These are phyloP conservation scores for Betta splendens DNA, from an alignment of 2,797 vertebrate species.

Conservation along the genomic window DNA sequence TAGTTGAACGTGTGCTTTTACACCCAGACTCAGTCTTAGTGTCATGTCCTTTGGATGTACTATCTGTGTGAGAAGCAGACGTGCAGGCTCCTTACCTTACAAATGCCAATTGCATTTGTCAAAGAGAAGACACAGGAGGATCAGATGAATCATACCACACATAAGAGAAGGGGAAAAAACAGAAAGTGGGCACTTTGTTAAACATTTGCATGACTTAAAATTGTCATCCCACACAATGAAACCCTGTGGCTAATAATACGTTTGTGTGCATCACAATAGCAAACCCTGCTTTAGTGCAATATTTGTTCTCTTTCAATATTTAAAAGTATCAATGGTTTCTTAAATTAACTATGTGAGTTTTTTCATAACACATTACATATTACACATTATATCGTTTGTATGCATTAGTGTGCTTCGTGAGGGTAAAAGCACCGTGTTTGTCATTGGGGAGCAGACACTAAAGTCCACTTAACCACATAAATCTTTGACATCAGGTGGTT, in stretches of 20 bases:
- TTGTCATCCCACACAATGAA: neutral
- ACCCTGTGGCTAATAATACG: neutral
- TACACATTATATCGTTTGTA: too few relatives aligned
- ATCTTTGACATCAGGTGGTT: neutral
- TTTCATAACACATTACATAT: too few relatives aligned
- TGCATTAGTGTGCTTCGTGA: too few relatives aligned
- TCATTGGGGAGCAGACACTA: too few relatives aligned
- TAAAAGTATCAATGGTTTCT: too few relatives aligned
- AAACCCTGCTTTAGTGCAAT: neutral
- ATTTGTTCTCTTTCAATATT: neutral
- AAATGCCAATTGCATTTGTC: slow-evolving; percentile 89
- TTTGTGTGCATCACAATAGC: neutral
- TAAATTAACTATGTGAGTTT: too few relatives aligned
- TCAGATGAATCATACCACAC: slow-evolving; percentile 39
- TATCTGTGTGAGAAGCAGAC: slow-evolving; percentile 79
- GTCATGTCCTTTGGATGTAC: slow-evolving; percentile 58
- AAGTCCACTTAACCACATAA: too few relatives aligned
- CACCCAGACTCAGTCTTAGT: slow-evolving; percentile 18
- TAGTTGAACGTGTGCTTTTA: slow-evolving; percentile 28
- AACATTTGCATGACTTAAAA: slow-evolving; percentile 47
- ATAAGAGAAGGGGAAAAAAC: slow-evolving; percentile 27
- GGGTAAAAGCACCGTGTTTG: too few relatives aligned
- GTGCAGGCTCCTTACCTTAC: slow-evolving; percentile 99
- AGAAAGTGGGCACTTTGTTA: slow-evolving; percentile 94
- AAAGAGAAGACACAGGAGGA: slow-evolving; percentile 63